Conservation (phyloP, 2,797 vertebrate species). For the Urocyon cinereoargenteus region DNA sequence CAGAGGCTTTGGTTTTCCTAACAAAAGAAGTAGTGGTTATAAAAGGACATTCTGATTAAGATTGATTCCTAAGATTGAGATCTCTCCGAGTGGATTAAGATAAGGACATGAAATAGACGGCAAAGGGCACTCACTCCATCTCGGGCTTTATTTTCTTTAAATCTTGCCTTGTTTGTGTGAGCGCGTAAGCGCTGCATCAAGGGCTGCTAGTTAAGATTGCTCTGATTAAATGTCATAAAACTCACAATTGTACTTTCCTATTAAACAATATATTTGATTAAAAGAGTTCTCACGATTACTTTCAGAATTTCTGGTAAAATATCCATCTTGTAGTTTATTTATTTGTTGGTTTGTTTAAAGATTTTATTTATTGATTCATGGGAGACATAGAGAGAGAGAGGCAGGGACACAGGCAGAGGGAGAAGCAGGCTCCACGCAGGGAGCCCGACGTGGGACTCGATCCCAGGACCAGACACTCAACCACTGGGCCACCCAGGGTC, state of each 20-base stretch:
- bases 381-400: too few species aligned
- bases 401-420: too few species aligned
- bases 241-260: not conserved
- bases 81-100: not conserved
- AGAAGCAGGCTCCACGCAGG: too few species aligned
- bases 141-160: constrained; percentile 19
- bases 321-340: not conserved
- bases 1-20: constrained; percentile 10
- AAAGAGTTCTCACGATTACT: not conserved
- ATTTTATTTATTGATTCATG: too few species aligned
- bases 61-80: not conserved
- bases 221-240: not conserved
- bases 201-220: not conserved
- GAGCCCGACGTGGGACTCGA: too few species aligned
- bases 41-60: constrained; percentile 28
- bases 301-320: constrained; percentile 35
- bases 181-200: not conserved
- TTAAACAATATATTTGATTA: not conserved
- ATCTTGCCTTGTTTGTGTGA: not conserved
- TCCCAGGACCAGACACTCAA: too few species aligned
- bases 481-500: too few species aligned
- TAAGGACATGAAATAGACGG: not conserved
- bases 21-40: not conserved
- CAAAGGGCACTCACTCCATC: not conserved
- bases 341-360: too few species aligned